phyloP scores from a whole-genome alignment of 2,797 vertebrate species.

The Darevskia mixta region DNA sequence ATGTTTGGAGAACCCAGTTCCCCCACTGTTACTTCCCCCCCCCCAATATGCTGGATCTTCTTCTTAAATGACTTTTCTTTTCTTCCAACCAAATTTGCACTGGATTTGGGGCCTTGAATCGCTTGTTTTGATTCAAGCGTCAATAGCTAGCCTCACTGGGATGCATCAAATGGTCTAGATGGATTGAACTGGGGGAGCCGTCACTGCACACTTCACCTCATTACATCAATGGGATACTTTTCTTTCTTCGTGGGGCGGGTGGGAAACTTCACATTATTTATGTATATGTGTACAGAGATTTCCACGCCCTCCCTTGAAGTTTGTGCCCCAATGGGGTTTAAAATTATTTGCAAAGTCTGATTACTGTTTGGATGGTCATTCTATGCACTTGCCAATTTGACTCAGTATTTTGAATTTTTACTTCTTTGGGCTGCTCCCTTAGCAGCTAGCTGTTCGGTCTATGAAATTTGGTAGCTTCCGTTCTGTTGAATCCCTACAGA shows the following conservation, averaged over 20 bases:
- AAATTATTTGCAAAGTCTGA: background rate
- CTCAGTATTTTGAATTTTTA: background rate
- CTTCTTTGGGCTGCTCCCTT: background rate
- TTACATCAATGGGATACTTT: conserved; percentile 68
- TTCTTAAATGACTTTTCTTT: conserved; percentile 70
- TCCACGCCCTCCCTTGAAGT: conserved; percentile 15
- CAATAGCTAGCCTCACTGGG: conserved; percentile 30
- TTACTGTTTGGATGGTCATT: conserved; percentile 42
- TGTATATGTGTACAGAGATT: conserved; percentile 36
- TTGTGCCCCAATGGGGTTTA: conserved; percentile 34
- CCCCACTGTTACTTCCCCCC: background rate
- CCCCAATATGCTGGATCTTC: conserved; percentile 79
- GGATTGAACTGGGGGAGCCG: conserved; percentile 43
- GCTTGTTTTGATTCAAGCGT: conserved; percentile 74
- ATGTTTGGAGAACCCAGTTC: background rate
- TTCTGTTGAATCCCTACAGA: background rate
- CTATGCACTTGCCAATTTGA: conserved; percentile 72
- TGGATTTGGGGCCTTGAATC: conserved; percentile 79
- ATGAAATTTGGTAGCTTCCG: too few relatives aligned
- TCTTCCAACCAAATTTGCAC: conserved; percentile 60
- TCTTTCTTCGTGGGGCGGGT: background rate
- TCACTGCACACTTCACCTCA: conserved; percentile 61
- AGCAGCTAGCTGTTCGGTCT: background rate
- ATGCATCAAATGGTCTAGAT: conserved; percentile 36
- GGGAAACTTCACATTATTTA: background rate